Evolutionary conservation across 2,113 vertebrate species (phyloP).

Genomic region (Merops nubicus): DNA sequence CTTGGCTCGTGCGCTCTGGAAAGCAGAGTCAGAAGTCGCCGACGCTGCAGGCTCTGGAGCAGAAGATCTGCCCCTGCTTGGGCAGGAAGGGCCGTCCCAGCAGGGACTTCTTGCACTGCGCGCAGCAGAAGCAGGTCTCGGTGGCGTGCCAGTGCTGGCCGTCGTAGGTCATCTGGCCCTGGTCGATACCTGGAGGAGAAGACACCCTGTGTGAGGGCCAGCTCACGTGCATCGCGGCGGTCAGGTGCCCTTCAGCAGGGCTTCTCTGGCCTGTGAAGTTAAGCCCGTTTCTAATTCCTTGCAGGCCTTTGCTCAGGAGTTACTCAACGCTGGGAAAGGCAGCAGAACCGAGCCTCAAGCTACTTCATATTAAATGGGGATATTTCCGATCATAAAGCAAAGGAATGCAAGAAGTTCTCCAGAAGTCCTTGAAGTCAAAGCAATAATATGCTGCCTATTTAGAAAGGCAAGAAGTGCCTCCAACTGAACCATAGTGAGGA

Average conservation of each 20-base stretch:
- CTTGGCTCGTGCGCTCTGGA: constrained; percentile 92
- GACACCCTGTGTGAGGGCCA: not conserved
- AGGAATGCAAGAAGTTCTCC: constrained; percentile 52
- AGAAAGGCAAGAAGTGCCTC: not conserved
- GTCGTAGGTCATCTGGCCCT: constrained; percentile 98
- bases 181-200: constrained; percentile 88
- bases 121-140: constrained; percentile 94
- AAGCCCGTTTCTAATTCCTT: not conserved
- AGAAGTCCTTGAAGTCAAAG: constrained; percentile 36
- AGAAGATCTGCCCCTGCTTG: constrained; percentile 98
- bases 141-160: constrained; percentile 99
- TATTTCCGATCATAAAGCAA: constrained; percentile 60
- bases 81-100: constrained; percentile 95
- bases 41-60: constrained; percentile 91
- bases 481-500: not conserved
- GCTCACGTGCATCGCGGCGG: fast-evolving
- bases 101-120: constrained; percentile 95
- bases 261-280: not conserved
- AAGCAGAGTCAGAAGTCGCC: constrained; percentile 94
- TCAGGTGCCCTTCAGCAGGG: not conserved
- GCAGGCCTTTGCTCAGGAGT: not conserved
- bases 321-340: not conserved
- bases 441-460: not conserved
- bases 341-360: constrained; percentile 1
- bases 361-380: constrained; percentile 18